Conservation (phyloP, 2,888 invertebrate genomes). For the Latheticus oryzae region DNA sequence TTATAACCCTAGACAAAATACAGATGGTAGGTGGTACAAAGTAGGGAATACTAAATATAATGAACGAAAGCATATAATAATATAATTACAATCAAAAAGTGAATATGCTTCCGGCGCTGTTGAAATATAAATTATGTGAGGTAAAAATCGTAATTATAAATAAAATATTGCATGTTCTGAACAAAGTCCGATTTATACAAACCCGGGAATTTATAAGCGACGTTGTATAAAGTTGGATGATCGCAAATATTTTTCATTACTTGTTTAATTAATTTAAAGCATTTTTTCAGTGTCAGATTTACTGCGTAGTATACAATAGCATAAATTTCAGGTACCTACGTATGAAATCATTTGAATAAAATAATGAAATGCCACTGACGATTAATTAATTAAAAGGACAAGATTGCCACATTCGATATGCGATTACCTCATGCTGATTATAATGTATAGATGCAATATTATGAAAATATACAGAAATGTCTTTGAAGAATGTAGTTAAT, state of each 20-base stretch:
- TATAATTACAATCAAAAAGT: conserved; percentile 31
- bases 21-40: conserved; percentile 13
- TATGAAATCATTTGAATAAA: conserved; percentile 27
- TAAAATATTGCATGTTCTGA: conserved; percentile 21
- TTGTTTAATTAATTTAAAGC: conserved; percentile 27
- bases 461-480: background rate
- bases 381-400: conserved; percentile 29
- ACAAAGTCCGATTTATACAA: conserved; percentile 19
- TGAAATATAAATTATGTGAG: conserved; percentile 11
- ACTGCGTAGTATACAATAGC: background rate
- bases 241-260: conserved; percentile 34
- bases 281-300: conserved; percentile 28
- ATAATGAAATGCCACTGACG: conserved; percentile 24
- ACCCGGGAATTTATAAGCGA: conserved; percentile 18
- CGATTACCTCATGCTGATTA: conserved; percentile 9
- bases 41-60: conserved; percentile 22
- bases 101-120: conserved; percentile 4
- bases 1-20: conserved; percentile 37
- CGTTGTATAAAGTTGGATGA: conserved; percentile 13
- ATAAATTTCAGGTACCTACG: conserved; percentile 7
- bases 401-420: conserved; percentile 26
- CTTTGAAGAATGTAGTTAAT: too few relatives aligned
- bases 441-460: conserved; percentile 14
- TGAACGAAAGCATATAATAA: conserved; percentile 26
- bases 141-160: conserved; percentile 20